Base-by-base conservation (phyloP, 1,140 invertebrate genomes). In the Pachyrhynchus sulphureomaculatus region DNA sequence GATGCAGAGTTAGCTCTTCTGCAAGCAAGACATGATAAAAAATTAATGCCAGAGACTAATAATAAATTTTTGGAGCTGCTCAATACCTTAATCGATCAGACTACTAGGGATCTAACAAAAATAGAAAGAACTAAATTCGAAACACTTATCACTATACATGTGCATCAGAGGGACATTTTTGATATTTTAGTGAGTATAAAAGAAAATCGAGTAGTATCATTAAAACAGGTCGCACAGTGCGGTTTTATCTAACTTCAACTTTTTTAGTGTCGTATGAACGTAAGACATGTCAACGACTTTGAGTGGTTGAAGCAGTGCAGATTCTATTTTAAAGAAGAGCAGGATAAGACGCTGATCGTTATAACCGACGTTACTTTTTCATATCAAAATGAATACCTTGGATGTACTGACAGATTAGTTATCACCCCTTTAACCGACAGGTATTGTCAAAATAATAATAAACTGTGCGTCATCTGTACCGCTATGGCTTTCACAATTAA, bases 341-440 rank as follows among this genome's bases (percentile, higher is more conserved):
- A 89, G 5, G 95, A 98, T 71, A 94, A 93, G 72, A 96, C 93
- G 0, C 85, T 86, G 74, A 95, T 98, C 67, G 88, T 86, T 0
- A 95, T 98, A 0, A 98, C 95, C 0, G 95, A 98, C 72, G 95
- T 98, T 1, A 90, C 90, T 15, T 98, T 98, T 71, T 88, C 85
- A 1, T 98, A 98, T 75, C 95, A 98, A 79, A 98, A 98, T 79
- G 95, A 98, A 76, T 98, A 98, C 78, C 80, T 98, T 8, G 96
- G 96, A 0, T 98, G 95, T 75, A 97, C 95, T 1, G 95, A 98
- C 71, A 82, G 96, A 60, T 79, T 98, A 13, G 95, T 97, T 20
- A 97, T 97, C 55, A 98, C 95, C 1, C 95, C 96, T 1, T 76
- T 98, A 12, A 98, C 95, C 29, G 95, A 98, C 78, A 90, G 94